These are phyloP conservation scores for Drosophila micromelanica DNA, from an alignment of 1,140 invertebrate species.

Conservation along the genomic window DNA sequence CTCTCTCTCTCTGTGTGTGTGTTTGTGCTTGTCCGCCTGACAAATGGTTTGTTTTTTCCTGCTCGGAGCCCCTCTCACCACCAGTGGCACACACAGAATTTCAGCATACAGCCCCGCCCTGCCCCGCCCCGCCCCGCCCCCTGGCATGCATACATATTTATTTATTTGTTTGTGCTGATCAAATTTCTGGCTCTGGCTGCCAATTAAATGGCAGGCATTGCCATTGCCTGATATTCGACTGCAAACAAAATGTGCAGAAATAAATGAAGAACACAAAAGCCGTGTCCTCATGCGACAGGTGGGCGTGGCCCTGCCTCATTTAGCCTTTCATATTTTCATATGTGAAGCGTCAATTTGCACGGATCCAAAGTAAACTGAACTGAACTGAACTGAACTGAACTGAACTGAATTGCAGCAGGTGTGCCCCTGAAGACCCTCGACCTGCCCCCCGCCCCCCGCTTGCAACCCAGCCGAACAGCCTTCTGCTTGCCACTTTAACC, in stretches of 20 bases:
- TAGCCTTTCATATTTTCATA: slow-evolving; percentile 12
- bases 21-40: slow-evolving; percentile 33
- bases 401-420: too few relatives aligned
- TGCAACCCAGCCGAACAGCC: background rate
- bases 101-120: background rate
- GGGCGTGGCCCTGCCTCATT: background rate
- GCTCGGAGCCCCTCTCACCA: slow-evolving; percentile 25
- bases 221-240: slow-evolving; percentile 28
- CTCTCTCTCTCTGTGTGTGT: background rate
- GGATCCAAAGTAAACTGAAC: slow-evolving; percentile 16
- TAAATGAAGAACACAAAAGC: background rate
- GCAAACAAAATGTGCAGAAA: background rate
- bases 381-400: slow-evolving; percentile 16
- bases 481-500: slow-evolving; percentile 35
- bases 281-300: slow-evolving; percentile 22
- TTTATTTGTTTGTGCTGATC: slow-evolving; percentile 3
- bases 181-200: slow-evolving; percentile 17
- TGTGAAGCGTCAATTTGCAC: slow-evolving; percentile 9
- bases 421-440: too few relatives aligned
- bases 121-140: background rate
- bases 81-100: slow-evolving; percentile 13
- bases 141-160: background rate
- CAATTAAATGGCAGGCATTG: slow-evolving; percentile 31
- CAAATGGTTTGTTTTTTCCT: slow-evolving; percentile 54
- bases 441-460: background rate